Conservation (phyloP, 2,888 invertebrate genomes). For the Sussaba pulchella region DNA sequence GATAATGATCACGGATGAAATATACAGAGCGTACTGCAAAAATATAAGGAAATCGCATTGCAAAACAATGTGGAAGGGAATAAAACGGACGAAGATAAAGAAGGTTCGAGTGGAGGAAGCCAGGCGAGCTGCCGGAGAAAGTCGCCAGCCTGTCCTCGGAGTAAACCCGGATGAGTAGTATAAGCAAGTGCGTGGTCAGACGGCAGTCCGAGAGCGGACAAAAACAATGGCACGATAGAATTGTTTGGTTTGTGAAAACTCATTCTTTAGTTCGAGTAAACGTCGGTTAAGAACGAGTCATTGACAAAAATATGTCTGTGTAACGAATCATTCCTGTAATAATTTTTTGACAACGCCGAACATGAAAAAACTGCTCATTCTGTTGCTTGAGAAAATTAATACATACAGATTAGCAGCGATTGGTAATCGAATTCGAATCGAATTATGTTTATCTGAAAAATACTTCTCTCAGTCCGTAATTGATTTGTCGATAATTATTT, state of each 20-base stretch:
- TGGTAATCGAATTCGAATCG: too few relatives aligned
- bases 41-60: background rate
- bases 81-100: background rate
- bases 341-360: background rate
- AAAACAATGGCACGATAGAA: background rate
- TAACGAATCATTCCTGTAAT: too few relatives aligned
- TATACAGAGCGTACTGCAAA: background rate
- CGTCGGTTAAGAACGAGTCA: too few relatives aligned
- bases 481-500: too few relatives aligned
- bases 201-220: background rate
- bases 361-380: background rate
- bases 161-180: conserved; percentile 16
- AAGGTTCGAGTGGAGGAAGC: background rate
- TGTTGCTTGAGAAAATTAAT: too few relatives aligned
- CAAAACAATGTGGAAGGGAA: conserved; percentile 2
- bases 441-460: too few relatives aligned
- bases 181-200: background rate
- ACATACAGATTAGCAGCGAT: too few relatives aligned
- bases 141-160: background rate
- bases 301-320: too few relatives aligned
- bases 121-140: background rate
- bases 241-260: background rate
- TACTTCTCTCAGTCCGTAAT: too few relatives aligned
- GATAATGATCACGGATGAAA: conserved; percentile 1
- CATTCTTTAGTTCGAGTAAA: too few relatives aligned